Conservation (phyloP, 2,888 invertebrate genomes). For the Carcina quercana region DNA sequence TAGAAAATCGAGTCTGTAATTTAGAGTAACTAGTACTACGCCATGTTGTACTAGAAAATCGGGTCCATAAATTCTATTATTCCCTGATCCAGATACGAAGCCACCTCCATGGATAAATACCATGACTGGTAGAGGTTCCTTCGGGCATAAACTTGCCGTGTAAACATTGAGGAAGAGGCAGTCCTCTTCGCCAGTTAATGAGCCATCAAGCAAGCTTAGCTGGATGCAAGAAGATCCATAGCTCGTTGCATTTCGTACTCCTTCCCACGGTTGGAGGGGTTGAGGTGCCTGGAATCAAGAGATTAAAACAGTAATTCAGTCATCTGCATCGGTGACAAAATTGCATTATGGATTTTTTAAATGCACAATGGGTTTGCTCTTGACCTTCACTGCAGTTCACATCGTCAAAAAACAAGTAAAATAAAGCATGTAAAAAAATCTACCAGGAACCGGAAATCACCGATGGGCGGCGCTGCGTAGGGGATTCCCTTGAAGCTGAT, state of each 20-base stretch:
- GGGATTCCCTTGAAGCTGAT: conserved; percentile 59
- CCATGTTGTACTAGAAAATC: conserved; percentile 68
- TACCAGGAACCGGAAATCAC: conserved; percentile 63
- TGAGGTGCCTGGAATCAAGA: conserved; percentile 30
- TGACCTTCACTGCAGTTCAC: too few species aligned
- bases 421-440: too few species aligned
- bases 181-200: conserved; percentile 29
- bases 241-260: conserved; percentile 32
- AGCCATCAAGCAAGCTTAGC: conserved; percentile 24
- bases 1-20: conserved; percentile 67
- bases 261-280: conserved; percentile 36
- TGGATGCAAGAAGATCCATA: conserved; percentile 41
- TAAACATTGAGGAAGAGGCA: conserved; percentile 45
- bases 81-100: conserved; percentile 37
- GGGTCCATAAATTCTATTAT: conserved; percentile 65
- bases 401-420: too few species aligned
- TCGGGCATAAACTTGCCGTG: conserved; percentile 23
- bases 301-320: background rate
- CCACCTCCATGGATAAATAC: conserved; percentile 44
- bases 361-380: too few species aligned
- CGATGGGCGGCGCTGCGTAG: conserved; percentile 63
- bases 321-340: background rate
- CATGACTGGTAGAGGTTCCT: conserved; percentile 33
- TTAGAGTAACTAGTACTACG: conserved; percentile 71
- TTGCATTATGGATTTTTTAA: too few species aligned